Evolutionary conservation across 2,797 vertebrate species (phyloP).

Genomic region (Rhincodon typus): DNA sequence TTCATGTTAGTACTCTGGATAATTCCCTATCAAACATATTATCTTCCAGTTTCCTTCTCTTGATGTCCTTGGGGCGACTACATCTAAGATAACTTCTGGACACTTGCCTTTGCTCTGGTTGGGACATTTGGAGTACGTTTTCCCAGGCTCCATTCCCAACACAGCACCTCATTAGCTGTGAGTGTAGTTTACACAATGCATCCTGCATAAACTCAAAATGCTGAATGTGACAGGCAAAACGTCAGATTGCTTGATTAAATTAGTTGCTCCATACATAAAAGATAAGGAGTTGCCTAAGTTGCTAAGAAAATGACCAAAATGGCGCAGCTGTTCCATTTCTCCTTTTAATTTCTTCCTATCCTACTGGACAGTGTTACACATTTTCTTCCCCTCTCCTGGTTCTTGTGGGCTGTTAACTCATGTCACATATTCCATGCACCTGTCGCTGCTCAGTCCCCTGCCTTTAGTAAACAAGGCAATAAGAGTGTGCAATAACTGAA

Average conservation of each 20-base stretch:
- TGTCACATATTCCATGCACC: too few species aligned
- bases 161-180: not conserved
- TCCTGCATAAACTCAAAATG: not conserved
- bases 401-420: slow-evolving; percentile 35
- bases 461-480: too few species aligned
- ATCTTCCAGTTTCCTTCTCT: not conserved
- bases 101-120: not conserved
- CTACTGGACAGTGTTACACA: not conserved
- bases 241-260: not conserved
- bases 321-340: not conserved
- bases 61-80: not conserved
- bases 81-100: not conserved
- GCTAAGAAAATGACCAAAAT: not conserved
- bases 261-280: too few species aligned
- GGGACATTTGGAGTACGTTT: not conserved
- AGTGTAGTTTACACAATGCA: not conserved
- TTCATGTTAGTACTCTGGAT: too few species aligned
- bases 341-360: not conserved
- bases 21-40: not conserved
- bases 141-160: not conserved
- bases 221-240: not conserved
- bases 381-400: slow-evolving; percentile 38
- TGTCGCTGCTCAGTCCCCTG: too few species aligned
- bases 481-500: too few species aligned
- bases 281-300: too few species aligned